These are phyloP conservation scores for Felis catus DNA, from an alignment of 2,113 vertebrate genomes.

Conservation along the genomic window DNA sequence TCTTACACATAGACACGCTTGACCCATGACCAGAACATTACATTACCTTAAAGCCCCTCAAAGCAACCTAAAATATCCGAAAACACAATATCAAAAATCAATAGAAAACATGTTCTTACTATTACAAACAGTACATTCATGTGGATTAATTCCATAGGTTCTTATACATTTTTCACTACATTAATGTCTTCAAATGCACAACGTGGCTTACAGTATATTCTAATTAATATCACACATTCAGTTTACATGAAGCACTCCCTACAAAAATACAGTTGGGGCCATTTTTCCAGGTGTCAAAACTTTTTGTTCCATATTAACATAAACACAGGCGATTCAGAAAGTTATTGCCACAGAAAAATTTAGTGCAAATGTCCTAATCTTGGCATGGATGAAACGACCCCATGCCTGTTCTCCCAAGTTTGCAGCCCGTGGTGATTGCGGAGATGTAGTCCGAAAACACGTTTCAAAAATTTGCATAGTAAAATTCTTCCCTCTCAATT, in stretches of 20 bases:
- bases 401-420: not conserved
- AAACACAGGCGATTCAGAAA: not conserved
- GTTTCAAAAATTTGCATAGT: not conserved
- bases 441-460: not conserved
- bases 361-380: not conserved
- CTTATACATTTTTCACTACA: not conserved
- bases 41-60: not conserved
- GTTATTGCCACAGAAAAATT: not conserved
- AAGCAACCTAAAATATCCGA: not conserved
- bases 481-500: not conserved
- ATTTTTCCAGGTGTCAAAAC: not conserved
- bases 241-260: not conserved
- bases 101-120: not conserved
- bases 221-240: not conserved
- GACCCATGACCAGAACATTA: not conserved
- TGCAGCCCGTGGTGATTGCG: not conserved
- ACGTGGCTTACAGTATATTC: not conserved
- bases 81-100: not conserved
- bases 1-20: not conserved
- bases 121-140: not conserved
- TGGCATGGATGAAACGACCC: not conserved
- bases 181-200: not conserved
- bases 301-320: not conserved
- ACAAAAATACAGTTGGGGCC: not conserved
- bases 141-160: not conserved